A percentile compares a stretch with the other conserved stretches of the same genome.
Conservation (phyloP, 2,797 vertebrate species). For the Rhynchotus rufescens region DNA sequence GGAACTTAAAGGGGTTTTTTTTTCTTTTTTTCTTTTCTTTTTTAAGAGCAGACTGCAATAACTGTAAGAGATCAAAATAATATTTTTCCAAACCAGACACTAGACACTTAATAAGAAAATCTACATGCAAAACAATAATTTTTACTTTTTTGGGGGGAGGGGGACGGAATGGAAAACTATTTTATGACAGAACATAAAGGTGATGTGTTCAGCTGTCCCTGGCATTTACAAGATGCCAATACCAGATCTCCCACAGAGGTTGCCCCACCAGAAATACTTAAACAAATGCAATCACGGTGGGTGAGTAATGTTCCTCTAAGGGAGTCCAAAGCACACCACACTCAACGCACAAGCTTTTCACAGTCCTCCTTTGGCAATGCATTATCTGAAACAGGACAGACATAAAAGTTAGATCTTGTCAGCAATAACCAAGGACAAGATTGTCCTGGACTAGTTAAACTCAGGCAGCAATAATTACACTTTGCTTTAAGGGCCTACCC, state of each 20-base stretch:
- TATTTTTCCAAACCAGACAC: constrained; percentile 51
- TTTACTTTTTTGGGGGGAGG: not conserved
- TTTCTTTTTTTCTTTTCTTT: not conserved
- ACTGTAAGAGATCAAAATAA: constrained; percentile 57
- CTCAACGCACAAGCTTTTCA: not conserved
- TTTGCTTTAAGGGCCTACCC: not conserved
- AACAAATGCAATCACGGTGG: constrained; percentile 42
- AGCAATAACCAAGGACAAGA: not conserved
- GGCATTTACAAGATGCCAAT: constrained; percentile 27
- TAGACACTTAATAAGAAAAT: constrained; percentile 36
- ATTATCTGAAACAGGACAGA: not conserved
- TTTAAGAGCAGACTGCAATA: constrained; percentile 10
- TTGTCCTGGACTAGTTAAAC: not conserved
- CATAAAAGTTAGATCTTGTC: not conserved
- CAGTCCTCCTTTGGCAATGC: not conserved
- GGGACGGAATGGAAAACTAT: not conserved
- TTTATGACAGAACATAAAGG: constrained; percentile 26
- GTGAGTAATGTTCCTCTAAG: not conserved
- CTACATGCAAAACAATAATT: constrained; percentile 32
- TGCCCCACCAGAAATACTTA: constrained; percentile 24
- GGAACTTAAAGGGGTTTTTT: constrained; percentile 1
- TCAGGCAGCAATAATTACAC: not conserved
- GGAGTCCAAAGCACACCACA: not conserved
- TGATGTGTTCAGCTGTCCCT: not conserved
- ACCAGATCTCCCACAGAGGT: not conserved